These are phyloP conservation scores for Notothenia rossii DNA, from an alignment of 2,113 vertebrate species.

Conservation along the genomic window DNA sequence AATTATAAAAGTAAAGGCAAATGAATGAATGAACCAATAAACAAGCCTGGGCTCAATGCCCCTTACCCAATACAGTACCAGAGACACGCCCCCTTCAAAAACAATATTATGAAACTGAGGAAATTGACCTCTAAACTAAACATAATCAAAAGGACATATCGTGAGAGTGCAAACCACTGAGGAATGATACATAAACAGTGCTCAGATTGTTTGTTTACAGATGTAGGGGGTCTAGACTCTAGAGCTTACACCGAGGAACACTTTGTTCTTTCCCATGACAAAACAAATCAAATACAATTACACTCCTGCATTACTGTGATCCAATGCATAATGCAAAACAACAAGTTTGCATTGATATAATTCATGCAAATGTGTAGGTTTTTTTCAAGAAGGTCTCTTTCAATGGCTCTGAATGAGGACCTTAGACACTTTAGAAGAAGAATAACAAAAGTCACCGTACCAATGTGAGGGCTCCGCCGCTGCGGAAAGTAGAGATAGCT, in stretches of 20 bases:
- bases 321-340: background rate
- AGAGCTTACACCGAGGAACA: conserved; percentile 10
- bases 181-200: conserved; percentile 35
- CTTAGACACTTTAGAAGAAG: background rate
- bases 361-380: no score
- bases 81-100: conserved; percentile 13
- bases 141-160: conserved; percentile 2
- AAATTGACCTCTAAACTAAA: conserved; percentile 22
- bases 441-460: conserved; percentile 48
- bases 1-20: no score
- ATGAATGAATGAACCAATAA: no score
- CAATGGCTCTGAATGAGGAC: background rate
- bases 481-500: conserved; percentile 21
- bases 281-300: background rate
- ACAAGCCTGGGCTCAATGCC: no score
- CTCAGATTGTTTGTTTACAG: conserved; percentile 23
- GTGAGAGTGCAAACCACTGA: conserved; percentile 18
- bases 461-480: background rate
- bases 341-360: background rate
- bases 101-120: conserved; percentile 32
- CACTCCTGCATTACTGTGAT: background rate
- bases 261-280: conserved; percentile 27
- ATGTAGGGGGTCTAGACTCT: background rate
- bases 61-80: no score
- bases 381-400: no score